Percentiles rank a stretch among this genome's conserved stretches.
Conservation (phyloP, 2,797 vertebrate genomes). For the Triplophysa yarkandensis region DNA sequence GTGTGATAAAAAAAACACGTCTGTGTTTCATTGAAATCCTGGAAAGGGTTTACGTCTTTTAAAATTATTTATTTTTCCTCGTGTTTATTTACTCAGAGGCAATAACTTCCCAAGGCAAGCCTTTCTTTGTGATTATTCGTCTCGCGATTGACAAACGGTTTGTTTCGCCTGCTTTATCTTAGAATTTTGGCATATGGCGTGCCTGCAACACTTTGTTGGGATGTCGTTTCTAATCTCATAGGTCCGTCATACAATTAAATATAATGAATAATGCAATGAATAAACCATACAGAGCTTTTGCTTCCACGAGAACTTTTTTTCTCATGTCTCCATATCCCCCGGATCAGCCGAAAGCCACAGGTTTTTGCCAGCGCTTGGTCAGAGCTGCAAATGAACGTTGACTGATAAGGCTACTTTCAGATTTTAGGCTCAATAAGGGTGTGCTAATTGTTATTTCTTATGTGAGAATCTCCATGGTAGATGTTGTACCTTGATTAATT, state of each 20-base stretch:
- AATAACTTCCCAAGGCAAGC: not conserved
- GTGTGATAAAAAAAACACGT: not conserved
- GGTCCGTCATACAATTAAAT: conserved; percentile 9
- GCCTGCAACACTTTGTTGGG: not conserved
- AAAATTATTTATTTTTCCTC: not conserved
- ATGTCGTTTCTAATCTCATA: not conserved
- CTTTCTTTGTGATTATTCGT: not conserved
- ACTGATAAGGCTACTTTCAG: conserved; percentile 47
- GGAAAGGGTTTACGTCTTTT: conserved; percentile 17
- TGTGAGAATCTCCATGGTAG: conserved; percentile 18
- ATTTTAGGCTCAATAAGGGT: conserved; percentile 25
- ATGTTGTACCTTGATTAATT: not conserved
- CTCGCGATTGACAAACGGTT: not conserved
- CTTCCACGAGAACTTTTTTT: conserved; percentile 29
- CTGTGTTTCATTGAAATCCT: conserved; percentile 12
- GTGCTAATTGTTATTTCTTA: conserved; percentile 35
- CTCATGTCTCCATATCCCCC: conserved; percentile 32
- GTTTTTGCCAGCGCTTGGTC: conserved; percentile 36
- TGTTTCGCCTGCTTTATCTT: not conserved
- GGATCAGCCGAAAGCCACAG: conserved; percentile 40
- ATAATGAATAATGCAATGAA: conserved; percentile 28
- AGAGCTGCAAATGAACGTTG: conserved; percentile 29
- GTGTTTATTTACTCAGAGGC: conserved; percentile 14
- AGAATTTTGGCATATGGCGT: not conserved
- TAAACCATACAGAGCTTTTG: conserved; percentile 34